phyloP scores from a whole-genome alignment of 2,797 vertebrate species.

The Arrhamphus sclerolepis region DNA sequence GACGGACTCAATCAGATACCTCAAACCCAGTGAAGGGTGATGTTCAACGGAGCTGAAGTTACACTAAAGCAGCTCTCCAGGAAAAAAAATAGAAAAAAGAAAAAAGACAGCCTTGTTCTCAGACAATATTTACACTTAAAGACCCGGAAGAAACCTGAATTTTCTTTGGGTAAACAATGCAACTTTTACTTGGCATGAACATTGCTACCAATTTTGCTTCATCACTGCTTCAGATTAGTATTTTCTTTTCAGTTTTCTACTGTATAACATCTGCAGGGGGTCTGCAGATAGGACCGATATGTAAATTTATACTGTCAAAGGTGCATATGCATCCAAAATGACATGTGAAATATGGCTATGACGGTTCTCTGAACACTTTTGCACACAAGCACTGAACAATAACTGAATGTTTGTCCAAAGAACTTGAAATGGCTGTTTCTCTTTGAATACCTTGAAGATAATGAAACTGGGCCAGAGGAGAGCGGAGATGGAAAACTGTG shows the following conservation, averaged over 20 bases:
- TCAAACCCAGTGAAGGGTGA: slow-evolving; percentile 78
- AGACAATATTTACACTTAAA: slow-evolving; percentile 55
- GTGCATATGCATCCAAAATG: background rate
- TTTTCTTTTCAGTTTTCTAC: slow-evolving; percentile 7
- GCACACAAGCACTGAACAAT: slow-evolving; percentile 56
- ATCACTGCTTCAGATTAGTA: slow-evolving; percentile 26
- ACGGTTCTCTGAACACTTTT: slow-evolving; percentile 33
- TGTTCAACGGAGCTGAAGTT: slow-evolving; percentile 78
- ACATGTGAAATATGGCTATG: slow-evolving; percentile 2
- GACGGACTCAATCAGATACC: slow-evolving; percentile 83
- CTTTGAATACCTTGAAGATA: slow-evolving; percentile 77
- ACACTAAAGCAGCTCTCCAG: slow-evolving; percentile 62
- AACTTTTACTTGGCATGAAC: slow-evolving; percentile 19
- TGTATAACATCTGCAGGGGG: background rate
- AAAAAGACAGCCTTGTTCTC: slow-evolving; percentile 51
- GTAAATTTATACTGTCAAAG: no score
- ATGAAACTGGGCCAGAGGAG: slow-evolving; percentile 66
- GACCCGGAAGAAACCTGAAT: slow-evolving; percentile 21
- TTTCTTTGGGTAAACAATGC: slow-evolving; percentile 26
- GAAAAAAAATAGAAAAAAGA: slow-evolving; percentile 3
- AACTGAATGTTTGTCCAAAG: slow-evolving; percentile 48
- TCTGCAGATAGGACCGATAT: background rate
- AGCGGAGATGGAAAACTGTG: slow-evolving; percentile 65
- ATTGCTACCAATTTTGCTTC: slow-evolving; percentile 13
- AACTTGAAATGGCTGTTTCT: slow-evolving; percentile 73